Evolutionary conservation across 2,888 invertebrate genomes (phyloP), one percentile per base, ranked within the genome.

Genomic region (Mycalesis mineus): DNA sequence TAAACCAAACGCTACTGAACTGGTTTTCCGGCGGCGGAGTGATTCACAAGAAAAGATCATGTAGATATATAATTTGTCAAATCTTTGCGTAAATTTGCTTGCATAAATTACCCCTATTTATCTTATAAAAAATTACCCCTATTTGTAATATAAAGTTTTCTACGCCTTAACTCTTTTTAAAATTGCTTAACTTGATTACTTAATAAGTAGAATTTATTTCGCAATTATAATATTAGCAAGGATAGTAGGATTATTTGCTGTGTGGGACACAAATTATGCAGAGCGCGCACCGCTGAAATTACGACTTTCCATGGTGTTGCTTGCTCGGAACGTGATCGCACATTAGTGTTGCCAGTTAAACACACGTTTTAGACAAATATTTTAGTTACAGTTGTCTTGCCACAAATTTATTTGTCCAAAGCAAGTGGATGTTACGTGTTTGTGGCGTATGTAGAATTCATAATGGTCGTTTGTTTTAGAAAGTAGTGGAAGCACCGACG

Each of bases 311-410:
- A 58, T 58, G 44, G 71, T 72, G 72, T 73, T 75, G 70, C 69
- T 64, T 70, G 68, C 65, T 62, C 71, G 74, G 73, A 74, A 70
- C 83, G 80, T 82, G 82, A 78, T 80, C 75, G 70, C 77, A 80
- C 82, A 83, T 84, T 74, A 74, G 72, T 73, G 73, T 76, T 72
- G 73, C 77, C 71, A 74, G 75, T 80, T 81, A 82, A 78, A 74
- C 69, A 77, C 73, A 77, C 69, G 75, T 63, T 65, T 66, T 66
- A 71, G 73, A 71, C 56, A 62, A 57, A 54, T 50, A 57, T 48
- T 48, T 37, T 48, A 45, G 53, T 53, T 53, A 53, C 53, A 44
- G 53, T 53, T 59, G 59, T 62, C 56, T 57, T 45, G 41, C 53
- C 53, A 57, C 47, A 57, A 60, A 57, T 57, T 57, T 62, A 62